Evolutionary conservation across 1,140 invertebrate species (phyloP), one percentile per base, ranked within the genome.

Genomic region (Triops longicaudatus): DNA sequence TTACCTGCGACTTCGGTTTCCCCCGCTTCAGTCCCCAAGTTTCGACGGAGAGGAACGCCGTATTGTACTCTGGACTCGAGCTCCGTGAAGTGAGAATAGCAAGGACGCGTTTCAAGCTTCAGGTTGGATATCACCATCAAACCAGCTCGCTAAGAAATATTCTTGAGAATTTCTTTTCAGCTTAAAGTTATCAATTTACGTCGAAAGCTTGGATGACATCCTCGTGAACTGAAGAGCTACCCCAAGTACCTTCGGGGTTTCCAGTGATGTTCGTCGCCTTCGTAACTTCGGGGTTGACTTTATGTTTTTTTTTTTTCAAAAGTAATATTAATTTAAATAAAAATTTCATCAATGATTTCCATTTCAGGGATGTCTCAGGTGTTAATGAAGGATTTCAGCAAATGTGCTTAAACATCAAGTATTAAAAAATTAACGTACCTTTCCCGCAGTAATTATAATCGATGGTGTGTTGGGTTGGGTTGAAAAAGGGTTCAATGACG

Each of bases 161-260:
- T 75, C 42, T 26, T 72, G 73, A 4, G 77, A 74, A 42, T 50
- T 43, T 28, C 2, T 11, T 12, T 77, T 27, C 10, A 31, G 50
- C n/a, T 42, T n/a, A n/a, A 14, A 12, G 42, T 11, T 28, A 63
- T 17, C 37, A 43, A 63, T 14, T 43, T 81, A 86, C 85, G 76
- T 83, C 82, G 74, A 86, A 86, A 14, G 85, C 86, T 80, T 85
- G 83, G 74, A 83, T 82, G 22, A 22, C 50, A 22, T 63, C 50
- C n/a, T 63, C 17, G 50, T 63, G 22, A 63, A n/a, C 17, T 17
- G 50, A 63, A 63, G 50, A 9, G 50, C 17, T n/a, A 17, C 50
- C 17, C 50, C 50, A 63, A 5, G 50, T 14, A 63, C 50, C 50
- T 3, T 22, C 27, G n/a, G 12, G 17, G 28, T 31, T 14, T 22